Base-by-base conservation (phyloP, 2,888 invertebrate species). In the Antitype chi region DNA sequence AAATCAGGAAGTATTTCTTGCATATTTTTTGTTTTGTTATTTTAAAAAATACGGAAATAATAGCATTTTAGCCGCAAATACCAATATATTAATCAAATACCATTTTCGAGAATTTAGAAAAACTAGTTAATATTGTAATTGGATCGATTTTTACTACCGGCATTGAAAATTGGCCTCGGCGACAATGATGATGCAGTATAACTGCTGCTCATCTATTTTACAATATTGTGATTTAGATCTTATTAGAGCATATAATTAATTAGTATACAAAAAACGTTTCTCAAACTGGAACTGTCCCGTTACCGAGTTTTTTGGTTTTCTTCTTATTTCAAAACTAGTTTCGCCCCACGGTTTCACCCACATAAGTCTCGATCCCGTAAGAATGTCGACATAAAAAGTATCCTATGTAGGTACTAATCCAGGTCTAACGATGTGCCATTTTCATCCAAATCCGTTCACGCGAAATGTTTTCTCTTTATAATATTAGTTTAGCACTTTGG, bases 251-350 rank as follows among this genome's bases (percentile, higher is more conserved):
- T 81, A 80, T 78, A 84, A 89, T 87, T 88, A 88, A 91, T 90
- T 85, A 91, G 68, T 88, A 84, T 84, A 78, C 80, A 78, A 76
- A 72, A 68, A 75, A 63, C 1, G 91, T 67, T 91, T 91, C 91
- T 90, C 91, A 91, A 91, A 90, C 85, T 90, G 72, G 13, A 28
- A 47, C 17, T 20, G 7, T 20, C 8, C 17, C 23, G 6, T 8
- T 25, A 38, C 9, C 4, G n/a, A 25, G 9, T 62, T 47, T 13
- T 23, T 38, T 57, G 47, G 2, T 17, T 72, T 25, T 52, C 3
- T 28, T 49, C 9, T 49, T 32, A 13, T 8, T 49, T 13, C 13
- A 32, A 23, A 32, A 38, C 38, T 38, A 6, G 3, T 38, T 38
- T 3, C 38, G 38, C 38, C 38, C 38, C 38, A 38, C 38, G 38